These are phyloP conservation scores for Perithous albicinctus DNA, from an alignment of 2,888 invertebrate species.

Conservation along the genomic window DNA sequence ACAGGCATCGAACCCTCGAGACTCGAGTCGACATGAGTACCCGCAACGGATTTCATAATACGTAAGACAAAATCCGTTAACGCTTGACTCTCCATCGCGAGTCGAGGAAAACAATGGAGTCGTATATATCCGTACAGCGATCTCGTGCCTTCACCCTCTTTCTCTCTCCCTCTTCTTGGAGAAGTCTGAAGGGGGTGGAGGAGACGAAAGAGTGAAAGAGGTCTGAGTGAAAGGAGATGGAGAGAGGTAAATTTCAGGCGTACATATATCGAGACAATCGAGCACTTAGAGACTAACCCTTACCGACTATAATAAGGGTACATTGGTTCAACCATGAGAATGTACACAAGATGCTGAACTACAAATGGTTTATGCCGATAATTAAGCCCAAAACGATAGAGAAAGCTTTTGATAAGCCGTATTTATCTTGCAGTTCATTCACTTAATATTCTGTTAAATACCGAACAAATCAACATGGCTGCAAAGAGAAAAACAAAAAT, in stretches of 20 bases:
- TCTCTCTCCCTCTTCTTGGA: slow-evolving; percentile 16
- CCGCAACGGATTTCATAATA: slow-evolving; percentile 79
- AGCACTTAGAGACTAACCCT: slow-evolving; percentile 70
- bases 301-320: slow-evolving; percentile 44
- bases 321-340: slow-evolving; percentile 64
- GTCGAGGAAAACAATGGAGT: slow-evolving; percentile 80
- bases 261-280: slow-evolving; percentile 73
- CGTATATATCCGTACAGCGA: slow-evolving; percentile 45
- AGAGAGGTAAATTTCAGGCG: slow-evolving; percentile 58
- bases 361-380: neutral
- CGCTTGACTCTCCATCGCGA: slow-evolving; percentile 80
- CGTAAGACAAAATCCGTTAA: slow-evolving; percentile 83
- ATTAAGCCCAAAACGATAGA: neutral
- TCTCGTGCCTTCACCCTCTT: slow-evolving; percentile 52
- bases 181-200: slow-evolving; percentile 61
- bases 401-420: neutral
- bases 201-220: slow-evolving; percentile 72
- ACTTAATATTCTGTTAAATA: neutral
- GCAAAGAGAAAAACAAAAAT: no score
- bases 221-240: slow-evolving; percentile 35
- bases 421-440: neutral
- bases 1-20: slow-evolving; percentile 66
- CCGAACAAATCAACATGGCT: no score
- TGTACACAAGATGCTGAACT: slow-evolving; percentile 1
- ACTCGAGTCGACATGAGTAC: slow-evolving; percentile 73